Conservation (phyloP, 2,113 vertebrate genomes). For the Tupaia chinensis region DNA sequence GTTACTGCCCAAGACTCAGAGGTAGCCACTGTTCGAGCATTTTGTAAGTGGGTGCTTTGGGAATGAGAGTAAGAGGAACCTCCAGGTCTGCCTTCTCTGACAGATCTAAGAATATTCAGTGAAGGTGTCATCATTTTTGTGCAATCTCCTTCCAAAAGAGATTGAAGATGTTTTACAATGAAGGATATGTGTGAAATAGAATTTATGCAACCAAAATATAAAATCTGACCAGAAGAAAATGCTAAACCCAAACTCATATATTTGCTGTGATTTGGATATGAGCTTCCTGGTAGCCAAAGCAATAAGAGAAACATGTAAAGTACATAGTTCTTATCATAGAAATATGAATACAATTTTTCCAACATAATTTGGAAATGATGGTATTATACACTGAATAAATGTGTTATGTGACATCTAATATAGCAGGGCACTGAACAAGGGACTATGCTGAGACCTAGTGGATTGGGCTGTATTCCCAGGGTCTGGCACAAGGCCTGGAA, state of each 20-base stretch:
- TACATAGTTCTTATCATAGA: background rate
- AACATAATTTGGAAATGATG: background rate
- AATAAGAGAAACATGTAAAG: slow-evolving; percentile 51
- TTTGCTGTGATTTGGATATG: slow-evolving; percentile 42
- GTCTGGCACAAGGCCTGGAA: background rate
- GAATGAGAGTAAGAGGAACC: background rate
- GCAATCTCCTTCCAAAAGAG: background rate
- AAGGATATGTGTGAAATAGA: background rate
- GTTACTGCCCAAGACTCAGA: background rate
- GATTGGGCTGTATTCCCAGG: background rate
- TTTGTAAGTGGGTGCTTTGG: background rate
- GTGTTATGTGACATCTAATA: background rate
- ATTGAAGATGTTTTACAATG: slow-evolving; percentile 28
- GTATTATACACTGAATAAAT: background rate
- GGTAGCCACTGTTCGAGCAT: background rate
- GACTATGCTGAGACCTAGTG: background rate
- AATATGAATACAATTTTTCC: background rate
- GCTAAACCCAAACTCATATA: background rate
- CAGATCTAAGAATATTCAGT: background rate
- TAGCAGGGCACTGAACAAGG: background rate
- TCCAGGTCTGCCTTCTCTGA: background rate
- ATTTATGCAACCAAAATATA: slow-evolving; percentile 18
- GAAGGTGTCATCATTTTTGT: slow-evolving; percentile 3
- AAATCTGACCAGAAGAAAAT: background rate
- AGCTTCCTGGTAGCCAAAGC: slow-evolving; percentile 74